Base-by-base conservation (phyloP, 2,113 vertebrate species). In the Podarcis cretensis region DNA sequence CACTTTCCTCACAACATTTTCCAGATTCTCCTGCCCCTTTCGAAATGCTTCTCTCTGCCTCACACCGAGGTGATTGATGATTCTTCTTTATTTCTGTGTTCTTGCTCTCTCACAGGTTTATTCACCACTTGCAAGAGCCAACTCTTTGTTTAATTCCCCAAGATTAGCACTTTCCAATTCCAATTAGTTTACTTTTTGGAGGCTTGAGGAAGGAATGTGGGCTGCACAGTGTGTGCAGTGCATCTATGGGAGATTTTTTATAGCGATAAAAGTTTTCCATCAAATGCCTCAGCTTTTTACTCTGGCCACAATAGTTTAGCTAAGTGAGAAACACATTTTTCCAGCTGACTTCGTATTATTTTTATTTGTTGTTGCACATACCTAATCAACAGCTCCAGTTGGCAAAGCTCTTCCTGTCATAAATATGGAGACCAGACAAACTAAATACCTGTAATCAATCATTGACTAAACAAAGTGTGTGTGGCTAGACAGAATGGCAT, bases 361-460 rank as follows among this genome's bases (percentile, higher is more conserved):
- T 86, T 92, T 89, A 85, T 87, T 71, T 92, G 83, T 91, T 94
- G 73, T 95, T 94, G 93, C 92, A 76, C n/a, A 88, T n/a, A 74
- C 87, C 84, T 90, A 92, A 94, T 91, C 93, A 94, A 86, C 21
- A 86, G 85, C 90, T 85, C 32, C 90, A 78, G 89, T 87, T 91
- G 93, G 81, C 69, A 77, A 84, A 86, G 35, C 57, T 69, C 73
- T 89, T 90, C 87, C 93, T 90, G 63, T 91, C 12, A 7, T 86
- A 92, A 90, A 93, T 93, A 7, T 86, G 77, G 23, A 93, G 93
- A 92, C 27, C 86, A 48, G 75, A 75, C 25, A 87, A 92, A 13
- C 59, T 66, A 84, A 94, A 87, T 80, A n/a, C n/a, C n/a, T n/a
- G n/a, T n/a, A 91, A 92, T 84, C 86, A 82, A 91, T 83, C 84